Conservation (phyloP, 2,113 vertebrate species). For the Ceuthmochares aereus region DNA sequence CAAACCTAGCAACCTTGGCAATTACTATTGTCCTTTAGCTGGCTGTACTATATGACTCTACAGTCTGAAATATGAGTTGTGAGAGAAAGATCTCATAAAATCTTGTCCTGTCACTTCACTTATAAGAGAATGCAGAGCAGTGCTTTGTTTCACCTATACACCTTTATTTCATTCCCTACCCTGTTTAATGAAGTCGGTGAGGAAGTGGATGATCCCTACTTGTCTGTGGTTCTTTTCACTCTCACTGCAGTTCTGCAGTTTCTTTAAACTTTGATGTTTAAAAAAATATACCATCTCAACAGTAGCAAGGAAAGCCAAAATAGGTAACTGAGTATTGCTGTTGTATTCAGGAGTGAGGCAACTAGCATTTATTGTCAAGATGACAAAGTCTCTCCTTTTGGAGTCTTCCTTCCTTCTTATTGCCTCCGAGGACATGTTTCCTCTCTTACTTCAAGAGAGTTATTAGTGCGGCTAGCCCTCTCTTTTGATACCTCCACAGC, state of each 20-base stretch:
- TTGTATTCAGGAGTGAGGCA: background rate
- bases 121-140: background rate
- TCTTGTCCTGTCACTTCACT: background rate
- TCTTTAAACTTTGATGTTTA: background rate
- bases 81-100: background rate
- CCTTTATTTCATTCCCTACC: background rate
- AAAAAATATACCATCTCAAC: background rate
- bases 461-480: background rate
- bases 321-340: background rate
- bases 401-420: background rate
- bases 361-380: background rate
- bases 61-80: background rate
- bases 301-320: background rate
- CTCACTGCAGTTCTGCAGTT: background rate
- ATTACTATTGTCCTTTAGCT: background rate
- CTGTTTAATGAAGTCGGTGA: fast-evolving
- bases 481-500: background rate
- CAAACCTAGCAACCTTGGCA: background rate
- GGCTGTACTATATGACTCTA: background rate
- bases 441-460: background rate
- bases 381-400: background rate
- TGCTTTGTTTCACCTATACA: background rate
- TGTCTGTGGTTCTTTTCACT: background rate
- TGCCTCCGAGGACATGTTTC: background rate
- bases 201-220: background rate